Percentiles rank a stretch among this genome's conserved stretches.
Conservation (phyloP, 2,113 vertebrate genomes). For the Mixornis gularis region DNA sequence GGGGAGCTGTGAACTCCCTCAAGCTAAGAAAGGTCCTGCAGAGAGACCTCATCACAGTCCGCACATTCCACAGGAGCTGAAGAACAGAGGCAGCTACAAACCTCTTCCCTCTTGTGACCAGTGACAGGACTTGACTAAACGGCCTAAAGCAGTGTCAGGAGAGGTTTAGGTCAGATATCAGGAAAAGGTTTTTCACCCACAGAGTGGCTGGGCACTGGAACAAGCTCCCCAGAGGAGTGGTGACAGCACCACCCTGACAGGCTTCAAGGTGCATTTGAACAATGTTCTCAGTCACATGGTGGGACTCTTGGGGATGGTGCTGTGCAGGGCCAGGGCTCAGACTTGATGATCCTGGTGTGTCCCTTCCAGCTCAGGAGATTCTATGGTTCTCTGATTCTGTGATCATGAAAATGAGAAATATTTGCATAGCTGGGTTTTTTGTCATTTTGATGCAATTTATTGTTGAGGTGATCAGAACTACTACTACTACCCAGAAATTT, state of each 20-base stretch:
- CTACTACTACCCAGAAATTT: background rate
- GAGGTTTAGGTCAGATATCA: background rate
- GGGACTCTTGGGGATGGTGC: background rate
- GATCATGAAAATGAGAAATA: background rate
- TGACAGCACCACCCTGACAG: background rate
- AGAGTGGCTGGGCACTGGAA: background rate
- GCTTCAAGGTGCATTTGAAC: background rate
- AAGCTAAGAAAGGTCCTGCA: background rate
- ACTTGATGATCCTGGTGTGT: background rate
- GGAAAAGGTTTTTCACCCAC: background rate
- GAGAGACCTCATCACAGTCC: background rate
- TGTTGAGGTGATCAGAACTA: background rate
- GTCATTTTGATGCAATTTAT: background rate
- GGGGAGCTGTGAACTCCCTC: background rate
- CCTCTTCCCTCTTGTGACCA: background rate
- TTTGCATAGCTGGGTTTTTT: background rate
- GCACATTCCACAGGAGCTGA: background rate
- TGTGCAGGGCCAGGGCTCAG: no score
- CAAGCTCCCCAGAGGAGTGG: background rate
- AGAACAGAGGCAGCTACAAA: background rate
- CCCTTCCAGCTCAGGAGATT: background rate
- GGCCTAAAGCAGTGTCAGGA: background rate
- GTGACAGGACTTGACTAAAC: rapidly evolving
- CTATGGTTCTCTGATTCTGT: background rate
- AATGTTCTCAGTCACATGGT: background rate